These are phyloP conservation scores for Electrona antarctica DNA, from an alignment of 2,113 vertebrate genomes.

Conservation along the genomic window DNA sequence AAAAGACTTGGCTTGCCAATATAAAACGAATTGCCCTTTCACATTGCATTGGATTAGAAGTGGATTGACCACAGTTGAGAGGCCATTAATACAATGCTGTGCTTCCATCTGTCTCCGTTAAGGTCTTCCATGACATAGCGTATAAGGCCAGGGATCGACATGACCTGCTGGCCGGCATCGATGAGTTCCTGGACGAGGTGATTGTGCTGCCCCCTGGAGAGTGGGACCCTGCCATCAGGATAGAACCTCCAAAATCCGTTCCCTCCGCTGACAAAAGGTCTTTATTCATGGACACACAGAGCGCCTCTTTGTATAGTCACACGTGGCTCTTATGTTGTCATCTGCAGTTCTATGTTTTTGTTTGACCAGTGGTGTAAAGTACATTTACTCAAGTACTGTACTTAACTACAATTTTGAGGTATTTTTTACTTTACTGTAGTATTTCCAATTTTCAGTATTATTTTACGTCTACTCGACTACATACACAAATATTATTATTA, in stretches of 20 bases:
- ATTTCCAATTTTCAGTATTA: no score
- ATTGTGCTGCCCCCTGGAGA: conserved; percentile 98
- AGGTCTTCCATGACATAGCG: conserved; percentile 98
- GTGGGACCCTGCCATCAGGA: conserved; percentile 97
- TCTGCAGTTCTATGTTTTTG: no score
- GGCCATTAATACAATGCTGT: not conserved
- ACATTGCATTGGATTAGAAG: not conserved
- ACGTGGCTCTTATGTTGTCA: no score
- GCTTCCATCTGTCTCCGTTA: conserved; percentile 30
- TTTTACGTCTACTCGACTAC: no score
- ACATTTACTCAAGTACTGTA: no score
- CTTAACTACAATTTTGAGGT: no score
- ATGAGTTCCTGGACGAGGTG: conserved; percentile 97
- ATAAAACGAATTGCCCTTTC: not conserved
- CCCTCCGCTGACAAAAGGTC: conserved; percentile 98
- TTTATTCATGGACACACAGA: not conserved
- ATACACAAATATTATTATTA: no score
- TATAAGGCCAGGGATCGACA: conserved; percentile 97
- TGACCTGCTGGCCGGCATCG: conserved; percentile 94
- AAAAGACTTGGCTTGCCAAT: not conserved
- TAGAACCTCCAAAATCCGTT: conserved; percentile 95
- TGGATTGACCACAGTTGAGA: not conserved
- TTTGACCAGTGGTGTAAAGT: no score
- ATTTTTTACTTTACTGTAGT: no score
- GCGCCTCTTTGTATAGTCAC: no score